A percentile compares a stretch with the other conserved stretches of the same genome.
phyloP scores from a whole-genome alignment of 2,888 invertebrate genomes.

The Hermaeophaga mercurialis region DNA sequence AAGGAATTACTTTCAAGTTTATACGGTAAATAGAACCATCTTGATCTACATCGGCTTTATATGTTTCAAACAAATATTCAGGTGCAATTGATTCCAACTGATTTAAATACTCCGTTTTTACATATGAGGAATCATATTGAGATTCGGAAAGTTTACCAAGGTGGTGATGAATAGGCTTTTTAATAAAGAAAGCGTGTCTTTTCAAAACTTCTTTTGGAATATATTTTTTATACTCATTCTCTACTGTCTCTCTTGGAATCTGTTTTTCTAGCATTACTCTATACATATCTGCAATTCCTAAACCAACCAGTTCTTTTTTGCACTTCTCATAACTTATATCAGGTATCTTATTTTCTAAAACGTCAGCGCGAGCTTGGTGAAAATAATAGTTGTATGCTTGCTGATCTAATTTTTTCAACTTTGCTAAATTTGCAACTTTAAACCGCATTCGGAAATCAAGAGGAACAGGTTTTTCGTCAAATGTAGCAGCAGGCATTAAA shows the following conservation, averaged over 20 bases:
- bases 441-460: slow-evolving; percentile 80
- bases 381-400: slow-evolving; percentile 85
- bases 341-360: slow-evolving; percentile 77
- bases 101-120: slow-evolving; percentile 81
- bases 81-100: slow-evolving; percentile 81
- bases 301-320: slow-evolving; percentile 78
- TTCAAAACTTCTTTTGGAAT: slow-evolving; percentile 80
- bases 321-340: slow-evolving; percentile 80
- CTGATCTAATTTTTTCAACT: slow-evolving; percentile 70
- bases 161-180: slow-evolving; percentile 74
- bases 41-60: slow-evolving; percentile 69
- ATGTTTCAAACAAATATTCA: slow-evolving; percentile 80
- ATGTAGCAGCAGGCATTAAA: slow-evolving; percentile 68
- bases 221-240: slow-evolving; percentile 81
- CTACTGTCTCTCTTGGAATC: slow-evolving; percentile 68
- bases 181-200: slow-evolving; percentile 75
- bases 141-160: slow-evolving; percentile 64
- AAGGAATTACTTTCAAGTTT: slow-evolving; percentile 68
- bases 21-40: slow-evolving; percentile 73
- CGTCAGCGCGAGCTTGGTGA: slow-evolving; percentile 82
- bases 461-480: slow-evolving; percentile 59
- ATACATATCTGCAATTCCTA: slow-evolving; percentile 88
- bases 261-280: slow-evolving; percentile 80
- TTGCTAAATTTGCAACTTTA: slow-evolving; percentile 69
- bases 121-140: slow-evolving; percentile 69